Evolutionary conservation across 2,797 vertebrate species (phyloP), one percentile per base, ranked within the genome.

Genomic region (Diglossa cyanea): DNA sequence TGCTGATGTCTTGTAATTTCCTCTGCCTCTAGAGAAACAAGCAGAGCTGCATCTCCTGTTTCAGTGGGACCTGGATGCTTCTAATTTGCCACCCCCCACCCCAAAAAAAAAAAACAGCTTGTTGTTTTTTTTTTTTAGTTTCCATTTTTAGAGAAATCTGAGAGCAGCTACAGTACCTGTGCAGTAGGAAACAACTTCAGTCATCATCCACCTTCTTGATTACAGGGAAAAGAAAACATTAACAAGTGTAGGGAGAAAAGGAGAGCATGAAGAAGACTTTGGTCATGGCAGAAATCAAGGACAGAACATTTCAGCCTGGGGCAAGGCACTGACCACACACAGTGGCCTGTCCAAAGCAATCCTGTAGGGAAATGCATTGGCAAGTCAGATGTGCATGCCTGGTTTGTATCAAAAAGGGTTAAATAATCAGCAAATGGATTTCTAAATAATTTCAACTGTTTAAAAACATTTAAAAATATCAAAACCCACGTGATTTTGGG

Each of bases 1-100:
- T 7, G 0, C 3, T 3, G 8, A 30, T 57, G 28, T 3, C 53
- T 55, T 53, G 25, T 2, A 0, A 31, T 31, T 72, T 79, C 54
- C 50, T 79, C 73, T 5, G 3, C 54, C 37, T 57, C 23, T 1
- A 1, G 13, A 68, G n/a, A 37, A 61, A 54, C 28, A 77, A 84
- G 60, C 0, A 2, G 53, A 57, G 31, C n/a, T 62, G 15, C 3
- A 1, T 26, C 33, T 65, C 35, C 24, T 53, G 11, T 78, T 91
- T 58, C n/a, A 61, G 13, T 21, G 39, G 8, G 31, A 80, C 11
- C 13, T 33, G 48, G 28, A 26, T n/a, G 33, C 19, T 50, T 57
- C 63, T 51, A 20, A 58, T 78, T 39, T 35, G 18, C 10, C 10
- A 9, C 12, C 6, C 8, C 10, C 10, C 11, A n/a, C 8, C 13